Percentiles rank a stretch among this genome's conserved stretches.
These are phyloP conservation scores for Struthio camelus DNA, from an alignment of 2,113 vertebrate species.

Conservation along the genomic window DNA sequence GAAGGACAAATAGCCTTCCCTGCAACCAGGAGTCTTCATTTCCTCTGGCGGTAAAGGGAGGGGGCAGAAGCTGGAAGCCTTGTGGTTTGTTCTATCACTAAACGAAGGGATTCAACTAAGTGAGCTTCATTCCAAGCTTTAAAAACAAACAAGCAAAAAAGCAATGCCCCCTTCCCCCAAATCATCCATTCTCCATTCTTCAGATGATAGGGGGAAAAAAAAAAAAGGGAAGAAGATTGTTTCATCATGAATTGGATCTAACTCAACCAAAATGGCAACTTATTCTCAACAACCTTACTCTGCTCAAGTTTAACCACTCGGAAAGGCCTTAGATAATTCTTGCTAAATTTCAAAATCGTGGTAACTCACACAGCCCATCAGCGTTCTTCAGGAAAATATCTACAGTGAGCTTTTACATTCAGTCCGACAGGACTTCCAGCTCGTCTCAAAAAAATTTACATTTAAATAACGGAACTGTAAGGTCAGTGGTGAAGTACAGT, in stretches of 20 bases:
- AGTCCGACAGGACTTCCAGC: background rate
- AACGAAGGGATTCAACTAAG: background rate
- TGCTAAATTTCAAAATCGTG: background rate
- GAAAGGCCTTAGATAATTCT: background rate
- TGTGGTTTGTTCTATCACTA: background rate
- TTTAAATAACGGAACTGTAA: background rate
- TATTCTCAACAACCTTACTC: background rate
- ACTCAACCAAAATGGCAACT: background rate
- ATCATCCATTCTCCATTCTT: background rate
- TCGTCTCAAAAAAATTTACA: background rate
- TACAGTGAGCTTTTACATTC: background rate
- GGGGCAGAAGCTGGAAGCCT: background rate
- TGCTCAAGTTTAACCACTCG: background rate
- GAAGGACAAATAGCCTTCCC: background rate
- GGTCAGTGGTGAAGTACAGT: background rate
- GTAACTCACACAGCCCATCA: background rate
- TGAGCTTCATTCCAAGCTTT: background rate
- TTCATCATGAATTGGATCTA: background rate
- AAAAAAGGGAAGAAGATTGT: accelerated
- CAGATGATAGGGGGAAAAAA: too few species aligned
- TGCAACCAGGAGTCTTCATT: background rate
- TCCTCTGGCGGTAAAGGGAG: background rate
- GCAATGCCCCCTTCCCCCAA: too few species aligned
- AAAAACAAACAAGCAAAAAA: background rate
- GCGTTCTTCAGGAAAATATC: background rate